Base-by-base conservation (phyloP, 2,888 invertebrate genomes). In the Thymelicus acteon region DNA sequence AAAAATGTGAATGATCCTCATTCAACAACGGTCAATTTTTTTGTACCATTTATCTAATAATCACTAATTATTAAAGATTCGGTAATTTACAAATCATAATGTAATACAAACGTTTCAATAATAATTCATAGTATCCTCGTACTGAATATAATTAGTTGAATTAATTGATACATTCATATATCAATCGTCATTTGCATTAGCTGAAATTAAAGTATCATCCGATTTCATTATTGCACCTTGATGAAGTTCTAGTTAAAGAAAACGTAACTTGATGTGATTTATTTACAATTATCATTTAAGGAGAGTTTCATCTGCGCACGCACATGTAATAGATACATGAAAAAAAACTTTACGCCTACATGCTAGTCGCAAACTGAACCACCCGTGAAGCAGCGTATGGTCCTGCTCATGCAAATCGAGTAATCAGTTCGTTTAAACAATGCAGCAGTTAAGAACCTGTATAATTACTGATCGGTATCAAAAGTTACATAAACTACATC, bases 391-490 rank as follows among this genome's bases (percentile, higher is more conserved):
- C 63, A 47, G n/a, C 10, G 49, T 37, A 31, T 62, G 37, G 49
- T 52, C 48, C 63, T 63, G 49, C 52, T 49, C 63, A 63, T 63
- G 63, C 63, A 63, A 63, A 63, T 63, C 63, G 49, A 39, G 63
- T 63, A 49, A 49, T 63, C 48, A 52, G 37, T 63, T 63, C 48
- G 15, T 63, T 61, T 49, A 63, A 63, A 52, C 63, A 63, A 63
- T 63, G 63, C 63, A 49, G 63, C 49, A 49, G 63, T 63, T 63
- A 49, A 48, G 63, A 63, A 63, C 63, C 63, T 63, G 63, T 58
- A 39, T 63, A 63, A 63, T 63, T 63, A 63, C 63, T 63, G 63
- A 63, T 63, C 63, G 19, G 63, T 63, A 63, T 63, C 63, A 63
- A 37, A 49, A 37, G 12, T 49, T 49, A 49, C 31, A 37, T 52